Conservation (phyloP, 2,797 vertebrate genomes). For the Chrosomus eos region DNA sequence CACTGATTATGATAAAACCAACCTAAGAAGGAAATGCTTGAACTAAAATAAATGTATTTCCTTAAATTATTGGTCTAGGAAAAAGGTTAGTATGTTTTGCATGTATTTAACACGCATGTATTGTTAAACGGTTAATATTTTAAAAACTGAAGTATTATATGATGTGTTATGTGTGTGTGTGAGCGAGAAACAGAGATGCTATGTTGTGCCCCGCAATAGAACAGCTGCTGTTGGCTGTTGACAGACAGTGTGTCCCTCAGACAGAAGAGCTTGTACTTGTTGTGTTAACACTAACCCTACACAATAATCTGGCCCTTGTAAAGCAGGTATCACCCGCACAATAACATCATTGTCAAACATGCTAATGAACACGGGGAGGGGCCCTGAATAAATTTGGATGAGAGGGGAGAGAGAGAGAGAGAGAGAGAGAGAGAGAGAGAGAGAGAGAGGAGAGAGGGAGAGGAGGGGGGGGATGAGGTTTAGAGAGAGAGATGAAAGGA, state of each 20-base stretch:
- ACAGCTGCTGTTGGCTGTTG: slow-evolving; percentile 81
- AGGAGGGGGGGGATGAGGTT: slow-evolving; percentile 67
- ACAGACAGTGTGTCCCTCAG: slow-evolving; percentile 84
- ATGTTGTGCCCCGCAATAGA: slow-evolving; percentile 49
- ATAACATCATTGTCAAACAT: slow-evolving; percentile 86
- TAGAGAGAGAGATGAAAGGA: slow-evolving; percentile 31
- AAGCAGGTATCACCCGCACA: slow-evolving; percentile 88
- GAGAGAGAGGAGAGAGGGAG: slow-evolving; percentile 65
- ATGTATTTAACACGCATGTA: not conserved
- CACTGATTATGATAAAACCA: not conserved
- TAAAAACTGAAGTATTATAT: slow-evolving; percentile 74
- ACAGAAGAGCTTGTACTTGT: slow-evolving; percentile 84
- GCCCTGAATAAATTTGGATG: slow-evolving; percentile 79
- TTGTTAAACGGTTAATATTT: slow-evolving; percentile 18
- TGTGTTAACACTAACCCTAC: slow-evolving; percentile 84
- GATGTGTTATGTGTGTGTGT: slow-evolving; percentile 70
- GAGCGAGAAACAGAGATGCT: slow-evolving; percentile 40
- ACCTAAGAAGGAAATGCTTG: not conserved
- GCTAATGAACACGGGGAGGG: slow-evolving; percentile 83
- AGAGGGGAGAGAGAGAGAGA: slow-evolving; percentile 76
- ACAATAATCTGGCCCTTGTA: slow-evolving; percentile 91
- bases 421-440: slow-evolving; percentile 59
- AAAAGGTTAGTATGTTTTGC: not conserved
- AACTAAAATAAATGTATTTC: not conserved
- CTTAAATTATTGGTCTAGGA: not conserved